Conservation (phyloP, 2,888 invertebrate genomes). For the Mythimna vitellina region DNA sequence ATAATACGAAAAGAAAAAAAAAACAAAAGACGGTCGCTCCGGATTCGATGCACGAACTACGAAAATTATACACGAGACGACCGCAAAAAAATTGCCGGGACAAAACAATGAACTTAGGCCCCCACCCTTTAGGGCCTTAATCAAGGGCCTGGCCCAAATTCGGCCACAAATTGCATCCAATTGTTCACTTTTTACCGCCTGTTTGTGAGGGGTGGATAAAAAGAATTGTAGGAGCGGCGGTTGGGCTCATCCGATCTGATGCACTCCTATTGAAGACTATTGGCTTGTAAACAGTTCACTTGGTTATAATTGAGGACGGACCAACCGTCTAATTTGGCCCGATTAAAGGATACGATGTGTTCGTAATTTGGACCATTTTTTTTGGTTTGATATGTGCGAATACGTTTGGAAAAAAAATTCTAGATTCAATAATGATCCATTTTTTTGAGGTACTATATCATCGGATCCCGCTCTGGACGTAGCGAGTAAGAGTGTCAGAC, state of each 20-base stretch:
- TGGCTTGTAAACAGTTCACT: conserved; percentile 80
- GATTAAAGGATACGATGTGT: conserved; percentile 64
- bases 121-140: conserved; percentile 82
- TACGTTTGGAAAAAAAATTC: background rate
- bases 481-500: no score
- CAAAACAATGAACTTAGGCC: conserved; percentile 83
- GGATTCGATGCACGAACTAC: conserved; percentile 78
- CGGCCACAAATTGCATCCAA: conserved; percentile 90
- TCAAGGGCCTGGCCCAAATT: conserved; percentile 88
- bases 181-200: conserved; percentile 89
- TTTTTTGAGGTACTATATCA: no score
- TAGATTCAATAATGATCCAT: no score
- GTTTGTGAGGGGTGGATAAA: conserved; percentile 79
- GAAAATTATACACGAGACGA: conserved; percentile 78
- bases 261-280: conserved; percentile 80
- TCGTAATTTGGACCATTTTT: conserved; percentile 28
- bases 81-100: conserved; percentile 80
- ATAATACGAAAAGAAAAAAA: conserved; percentile 51
- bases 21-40: conserved; percentile 71
- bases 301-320: conserved; percentile 77
- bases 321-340: conserved; percentile 73
- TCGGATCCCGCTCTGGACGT: no score
- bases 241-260: conserved; percentile 80
- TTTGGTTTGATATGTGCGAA: conserved; percentile 10
- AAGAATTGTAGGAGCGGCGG: conserved; percentile 77